Evolutionary conservation across 1,140 invertebrate genomes (phyloP).

Genomic region (Helicoverpa zea): DNA sequence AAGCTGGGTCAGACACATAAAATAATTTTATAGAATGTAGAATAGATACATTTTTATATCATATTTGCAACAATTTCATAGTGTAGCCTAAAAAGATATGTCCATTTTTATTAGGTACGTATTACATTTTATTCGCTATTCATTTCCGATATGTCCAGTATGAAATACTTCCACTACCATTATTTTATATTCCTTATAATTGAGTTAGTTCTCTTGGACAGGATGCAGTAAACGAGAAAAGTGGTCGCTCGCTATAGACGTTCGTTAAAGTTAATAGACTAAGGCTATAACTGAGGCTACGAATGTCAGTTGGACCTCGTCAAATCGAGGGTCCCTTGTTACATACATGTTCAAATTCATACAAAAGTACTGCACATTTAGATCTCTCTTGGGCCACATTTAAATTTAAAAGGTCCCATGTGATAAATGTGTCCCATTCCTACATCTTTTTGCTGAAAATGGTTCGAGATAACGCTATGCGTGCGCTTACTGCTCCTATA

Average conservation of each 20-base stretch:
- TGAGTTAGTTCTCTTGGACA: conserved; percentile 55
- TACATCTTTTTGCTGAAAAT: neutral
- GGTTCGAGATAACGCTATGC: conserved; percentile 3
- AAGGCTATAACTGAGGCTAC: neutral
- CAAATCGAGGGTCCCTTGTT: conserved; percentile 12
- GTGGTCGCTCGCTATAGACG: conserved; percentile 49
- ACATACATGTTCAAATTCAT: conserved; percentile 10
- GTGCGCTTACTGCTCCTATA: neutral
- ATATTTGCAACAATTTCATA: neutral
- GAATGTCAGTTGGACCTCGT: conserved; percentile 16
- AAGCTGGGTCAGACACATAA: conserved; percentile 18
- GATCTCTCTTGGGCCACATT: neutral
- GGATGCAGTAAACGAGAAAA: conserved; percentile 59
- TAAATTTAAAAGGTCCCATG: conserved; percentile 35
- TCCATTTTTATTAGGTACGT: neutral
- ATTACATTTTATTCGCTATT: neutral
- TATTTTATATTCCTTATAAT: conserved; percentile 53
- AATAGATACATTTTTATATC: neutral
- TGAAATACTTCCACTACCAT: conserved; percentile 40
- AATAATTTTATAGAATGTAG: conserved; percentile 12
- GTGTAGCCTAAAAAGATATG: neutral
- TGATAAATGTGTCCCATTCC: conserved; percentile 19
- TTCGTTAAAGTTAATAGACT: conserved; percentile 52
- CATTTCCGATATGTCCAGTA: conserved; percentile 3
- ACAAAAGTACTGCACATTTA: conserved; percentile 2